These are phyloP conservation scores for Drosophila fuyamai DNA, from an alignment of 1,140 invertebrate species.

Conservation along the genomic window DNA sequence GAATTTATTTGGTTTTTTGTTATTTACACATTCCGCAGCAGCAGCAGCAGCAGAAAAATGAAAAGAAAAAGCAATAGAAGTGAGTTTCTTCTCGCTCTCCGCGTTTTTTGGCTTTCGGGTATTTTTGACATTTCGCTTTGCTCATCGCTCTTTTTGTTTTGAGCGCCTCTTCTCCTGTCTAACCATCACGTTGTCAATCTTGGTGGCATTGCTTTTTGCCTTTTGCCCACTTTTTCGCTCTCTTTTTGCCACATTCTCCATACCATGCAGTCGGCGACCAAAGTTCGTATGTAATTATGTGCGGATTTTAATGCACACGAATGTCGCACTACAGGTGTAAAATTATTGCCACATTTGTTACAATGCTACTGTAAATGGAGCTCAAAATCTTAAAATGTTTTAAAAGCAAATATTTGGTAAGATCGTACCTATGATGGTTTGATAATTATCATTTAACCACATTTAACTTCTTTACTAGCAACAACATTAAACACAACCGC, in stretches of 20 bases:
- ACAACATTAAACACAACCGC: no score
- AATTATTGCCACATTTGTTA: conserved; percentile 20
- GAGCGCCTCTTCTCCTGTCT: conserved; percentile 75
- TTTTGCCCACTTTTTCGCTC: conserved; percentile 56
- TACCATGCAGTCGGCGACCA: conserved; percentile 20
- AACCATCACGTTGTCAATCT: conserved; percentile 81
- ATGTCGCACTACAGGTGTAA: conserved; percentile 36
- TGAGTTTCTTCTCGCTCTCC: conserved; percentile 59
- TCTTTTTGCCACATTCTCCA: conserved; percentile 38
- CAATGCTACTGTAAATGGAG: background rate
- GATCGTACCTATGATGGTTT: no score
- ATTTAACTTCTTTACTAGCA: no score
- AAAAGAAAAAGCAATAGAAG: conserved; percentile 30
- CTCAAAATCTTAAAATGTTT: no score
- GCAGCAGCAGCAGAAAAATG: conserved; percentile 32
- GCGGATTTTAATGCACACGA: conserved; percentile 25
- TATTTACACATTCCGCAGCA: conserved; percentile 76
- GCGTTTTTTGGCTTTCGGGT: conserved; percentile 59
- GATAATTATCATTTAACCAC: no score
- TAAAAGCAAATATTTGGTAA: no score
- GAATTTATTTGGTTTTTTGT: conserved; percentile 81
- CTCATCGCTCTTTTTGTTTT: conserved; percentile 79
- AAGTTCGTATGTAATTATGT: conserved; percentile 28
- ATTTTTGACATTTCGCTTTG: conserved; percentile 83
- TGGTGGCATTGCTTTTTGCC: conserved; percentile 74